phyloP scores from a whole-genome alignment of 2,797 vertebrate genomes.

The Centroberyx gerrardi region DNA sequence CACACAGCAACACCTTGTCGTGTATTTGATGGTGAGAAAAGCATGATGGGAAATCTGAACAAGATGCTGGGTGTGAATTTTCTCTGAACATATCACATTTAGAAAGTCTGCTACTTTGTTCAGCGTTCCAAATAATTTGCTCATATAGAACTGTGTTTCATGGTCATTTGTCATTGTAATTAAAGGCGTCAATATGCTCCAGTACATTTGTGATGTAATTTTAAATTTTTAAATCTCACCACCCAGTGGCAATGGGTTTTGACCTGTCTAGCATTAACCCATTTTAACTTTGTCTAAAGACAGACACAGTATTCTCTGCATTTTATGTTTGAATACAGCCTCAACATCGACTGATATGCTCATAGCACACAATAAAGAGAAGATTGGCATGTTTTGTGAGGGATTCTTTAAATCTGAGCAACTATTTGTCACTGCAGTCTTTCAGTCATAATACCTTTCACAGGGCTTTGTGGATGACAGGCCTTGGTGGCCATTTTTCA shows the following conservation, averaged over 20 bases:
- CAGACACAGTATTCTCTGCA: neutral
- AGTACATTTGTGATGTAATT: neutral
- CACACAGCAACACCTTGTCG: neutral
- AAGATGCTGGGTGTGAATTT: constrained; percentile 30
- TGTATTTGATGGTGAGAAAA: constrained; percentile 37
- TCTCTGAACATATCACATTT: constrained; percentile 26
- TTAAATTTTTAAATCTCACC: neutral
- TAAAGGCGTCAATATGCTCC: neutral
- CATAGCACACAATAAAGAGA: neutral
- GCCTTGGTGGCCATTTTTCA: constrained; percentile 76
- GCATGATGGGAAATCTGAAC: constrained; percentile 23
- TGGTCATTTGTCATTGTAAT: constrained; percentile 21
- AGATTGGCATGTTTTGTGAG: constrained; percentile 10
- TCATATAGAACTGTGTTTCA: neutral
- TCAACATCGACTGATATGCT: neutral
- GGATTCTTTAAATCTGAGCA: constrained; percentile 41
- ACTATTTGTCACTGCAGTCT: constrained; percentile 31
- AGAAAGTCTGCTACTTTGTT: constrained; percentile 20
- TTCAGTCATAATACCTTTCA: constrained; percentile 53
- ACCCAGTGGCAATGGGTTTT: neutral
- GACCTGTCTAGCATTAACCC: neutral
- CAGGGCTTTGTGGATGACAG: constrained; percentile 59
- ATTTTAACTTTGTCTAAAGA: constrained; percentile 15
- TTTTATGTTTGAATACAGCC: neutral
- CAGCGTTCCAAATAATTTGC: constrained; percentile 23